A percentile compares a stretch with the other conserved stretches of the same genome.
These are phyloP conservation scores for Chloroceryle inda DNA, from an alignment of 2,797 vertebrate genomes.

Conservation along the genomic window DNA sequence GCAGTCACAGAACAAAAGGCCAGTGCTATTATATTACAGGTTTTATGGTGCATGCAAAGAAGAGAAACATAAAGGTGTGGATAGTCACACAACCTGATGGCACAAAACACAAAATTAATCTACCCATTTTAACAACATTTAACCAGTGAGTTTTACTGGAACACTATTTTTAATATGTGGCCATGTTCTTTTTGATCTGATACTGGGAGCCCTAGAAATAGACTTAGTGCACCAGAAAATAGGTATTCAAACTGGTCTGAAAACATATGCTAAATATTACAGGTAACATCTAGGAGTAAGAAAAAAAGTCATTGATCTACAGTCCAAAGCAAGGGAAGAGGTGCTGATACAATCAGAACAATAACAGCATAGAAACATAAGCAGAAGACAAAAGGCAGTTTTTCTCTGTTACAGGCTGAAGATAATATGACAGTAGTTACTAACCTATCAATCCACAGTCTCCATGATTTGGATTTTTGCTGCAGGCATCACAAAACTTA, in stretches of 20 bases:
- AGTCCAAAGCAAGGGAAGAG: background rate
- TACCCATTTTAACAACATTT: background rate
- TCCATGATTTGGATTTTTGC: background rate
- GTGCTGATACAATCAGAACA: background rate
- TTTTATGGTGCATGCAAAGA: background rate
- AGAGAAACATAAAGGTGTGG: background rate
- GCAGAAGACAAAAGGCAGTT: background rate
- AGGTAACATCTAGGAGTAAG: background rate
- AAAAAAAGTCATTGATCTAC: background rate
- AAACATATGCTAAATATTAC: background rate
- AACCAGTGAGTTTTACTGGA: background rate
- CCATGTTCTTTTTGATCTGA: background rate
- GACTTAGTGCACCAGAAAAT: background rate
- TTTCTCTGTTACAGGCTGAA: background rate
- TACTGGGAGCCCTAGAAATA: background rate
- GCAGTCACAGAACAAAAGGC: background rate
- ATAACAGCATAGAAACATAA: background rate
- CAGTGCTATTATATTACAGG: background rate
- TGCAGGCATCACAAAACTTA: background rate
- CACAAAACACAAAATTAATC: background rate
- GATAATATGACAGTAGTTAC: background rate
- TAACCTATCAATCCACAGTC: background rate
- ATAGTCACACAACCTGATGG: background rate
- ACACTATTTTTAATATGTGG: background rate
- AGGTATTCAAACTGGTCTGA: background rate